These are phyloP conservation scores for Nomia melanderi DNA, from an alignment of 1,140 invertebrate species.

Conservation along the genomic window DNA sequence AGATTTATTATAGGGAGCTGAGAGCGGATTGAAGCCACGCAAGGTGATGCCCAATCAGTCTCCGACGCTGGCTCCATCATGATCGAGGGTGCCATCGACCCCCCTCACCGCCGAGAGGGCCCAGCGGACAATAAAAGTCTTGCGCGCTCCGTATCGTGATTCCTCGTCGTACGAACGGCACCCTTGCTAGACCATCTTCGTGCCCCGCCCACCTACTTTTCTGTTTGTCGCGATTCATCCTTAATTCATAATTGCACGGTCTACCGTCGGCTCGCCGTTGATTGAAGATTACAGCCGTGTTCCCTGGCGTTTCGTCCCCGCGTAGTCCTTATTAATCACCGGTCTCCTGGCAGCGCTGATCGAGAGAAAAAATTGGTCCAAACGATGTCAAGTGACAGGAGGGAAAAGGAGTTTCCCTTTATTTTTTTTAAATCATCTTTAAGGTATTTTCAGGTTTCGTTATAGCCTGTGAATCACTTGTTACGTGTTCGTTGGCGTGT, in stretches of 20 bases:
- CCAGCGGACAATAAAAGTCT: conserved; percentile 50
- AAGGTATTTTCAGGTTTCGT: too few relatives aligned
- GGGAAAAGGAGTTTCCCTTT: background rate
- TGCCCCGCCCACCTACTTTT: conserved; percentile 31
- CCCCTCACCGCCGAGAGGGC: conserved; percentile 12
- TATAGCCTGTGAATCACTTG: too few relatives aligned
- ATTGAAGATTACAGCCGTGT: conserved; percentile 63
- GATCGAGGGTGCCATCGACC: conserved; percentile 42
- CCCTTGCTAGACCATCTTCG: conserved; percentile 29
- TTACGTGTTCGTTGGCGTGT: too few relatives aligned
- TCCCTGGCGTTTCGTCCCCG: conserved; percentile 29
- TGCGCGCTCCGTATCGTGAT: conserved; percentile 17
- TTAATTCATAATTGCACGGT: conserved; percentile 63
- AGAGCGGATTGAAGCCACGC: conserved; percentile 54
- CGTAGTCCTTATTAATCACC: conserved; percentile 30
- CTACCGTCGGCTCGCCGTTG: conserved; percentile 42
- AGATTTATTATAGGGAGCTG: conserved; percentile 63
- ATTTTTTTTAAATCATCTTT: too few relatives aligned
- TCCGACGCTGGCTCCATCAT: conserved; percentile 39
- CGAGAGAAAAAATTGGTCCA: background rate
- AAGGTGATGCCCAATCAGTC: conserved; percentile 61
- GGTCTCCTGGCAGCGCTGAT: conserved; percentile 13
- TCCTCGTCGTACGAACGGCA: background rate
- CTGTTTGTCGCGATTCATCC: conserved; percentile 56
- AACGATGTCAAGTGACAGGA: conserved; percentile 20